Percentiles rank a stretch among this genome's conserved stretches.
These are phyloP conservation scores for Artibeus lituratus DNA, from an alignment of 2,797 vertebrate genomes.

Conservation along the genomic window DNA sequence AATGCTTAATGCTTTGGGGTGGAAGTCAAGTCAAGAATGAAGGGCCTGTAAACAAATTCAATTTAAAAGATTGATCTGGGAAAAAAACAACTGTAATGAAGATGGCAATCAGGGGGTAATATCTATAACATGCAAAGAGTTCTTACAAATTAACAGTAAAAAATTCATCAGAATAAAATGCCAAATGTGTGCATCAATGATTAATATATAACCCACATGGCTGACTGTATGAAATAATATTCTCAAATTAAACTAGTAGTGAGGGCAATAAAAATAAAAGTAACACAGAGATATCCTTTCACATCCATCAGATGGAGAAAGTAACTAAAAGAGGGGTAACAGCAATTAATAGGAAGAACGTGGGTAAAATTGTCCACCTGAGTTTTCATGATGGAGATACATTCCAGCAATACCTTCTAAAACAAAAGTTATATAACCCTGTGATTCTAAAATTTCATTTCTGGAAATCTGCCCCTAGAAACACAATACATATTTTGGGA, in stretches of 20 bases:
- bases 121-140: neutral
- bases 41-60: neutral
- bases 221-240: neutral
- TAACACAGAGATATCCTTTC: neutral
- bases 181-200: neutral
- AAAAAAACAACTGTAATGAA: neutral
- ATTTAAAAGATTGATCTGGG: neutral
- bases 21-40: neutral
- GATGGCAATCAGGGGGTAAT: neutral
- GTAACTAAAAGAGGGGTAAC: neutral
- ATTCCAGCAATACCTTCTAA: neutral
- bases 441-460: neutral
- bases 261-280: neutral
- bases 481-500: neutral
- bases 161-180: neutral
- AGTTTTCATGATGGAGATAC: neutral
- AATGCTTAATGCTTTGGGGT: neutral
- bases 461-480: neutral
- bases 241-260: neutral
- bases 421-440: neutral
- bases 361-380: neutral
- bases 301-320: neutral
- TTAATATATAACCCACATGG: neutral
- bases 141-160: neutral
- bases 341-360: neutral